phyloP scores from a whole-genome alignment of 2,797 vertebrate genomes.

The Tokudaia tokunoshimensis region DNA sequence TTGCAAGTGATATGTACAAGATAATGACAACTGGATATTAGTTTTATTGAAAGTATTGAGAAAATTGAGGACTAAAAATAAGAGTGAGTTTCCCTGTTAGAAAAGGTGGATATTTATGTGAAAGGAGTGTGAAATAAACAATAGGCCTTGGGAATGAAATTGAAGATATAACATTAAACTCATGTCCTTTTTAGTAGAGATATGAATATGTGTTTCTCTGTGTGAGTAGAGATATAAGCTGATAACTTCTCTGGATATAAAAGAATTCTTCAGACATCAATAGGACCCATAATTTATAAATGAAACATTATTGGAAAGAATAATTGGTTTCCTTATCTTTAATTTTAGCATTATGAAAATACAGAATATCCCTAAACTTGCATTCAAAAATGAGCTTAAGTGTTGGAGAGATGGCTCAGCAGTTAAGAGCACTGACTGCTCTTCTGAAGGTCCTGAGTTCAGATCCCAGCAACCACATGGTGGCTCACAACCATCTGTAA shows the following conservation, averaged over 20 bases:
- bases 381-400: too few species aligned
- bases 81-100: neutral
- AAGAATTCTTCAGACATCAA: neutral
- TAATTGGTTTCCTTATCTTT: neutral
- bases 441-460: too few species aligned
- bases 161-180: neutral
- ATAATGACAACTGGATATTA: too few species aligned
- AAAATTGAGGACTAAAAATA: too few species aligned
- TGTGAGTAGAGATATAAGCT: neutral
- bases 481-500: too few species aligned
- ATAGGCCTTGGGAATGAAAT: rapidly evolving
- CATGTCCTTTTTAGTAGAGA: neutral
- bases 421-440: too few species aligned
- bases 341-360: neutral
- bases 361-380: neutral
- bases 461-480: too few species aligned
- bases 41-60: too few species aligned
- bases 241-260: too few species aligned
- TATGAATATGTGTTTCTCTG: neutral
- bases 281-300: neutral
- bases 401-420: too few species aligned
- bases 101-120: neutral
- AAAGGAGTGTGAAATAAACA: neutral
- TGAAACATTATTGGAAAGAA: neutral
- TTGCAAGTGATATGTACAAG: too few species aligned